Percentiles rank a stretch among this genome's conserved stretches.
Evolutionary conservation across 2,797 vertebrate species (phyloP).

Genomic region (Acipenser transmontanus): DNA sequence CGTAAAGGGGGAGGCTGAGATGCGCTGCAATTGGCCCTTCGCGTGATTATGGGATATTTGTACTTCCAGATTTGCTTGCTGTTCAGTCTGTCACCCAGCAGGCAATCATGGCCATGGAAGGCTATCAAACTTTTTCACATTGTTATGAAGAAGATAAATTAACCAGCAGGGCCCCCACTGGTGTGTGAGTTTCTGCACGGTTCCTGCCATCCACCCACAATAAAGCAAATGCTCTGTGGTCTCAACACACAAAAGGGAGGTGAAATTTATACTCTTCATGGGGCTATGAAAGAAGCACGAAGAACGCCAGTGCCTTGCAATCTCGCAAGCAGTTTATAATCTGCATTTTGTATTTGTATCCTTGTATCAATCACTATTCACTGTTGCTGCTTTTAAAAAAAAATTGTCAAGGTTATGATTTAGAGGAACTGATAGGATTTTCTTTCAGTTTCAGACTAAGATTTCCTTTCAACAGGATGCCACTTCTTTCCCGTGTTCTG

Average conservation of each 20-base stretch:
- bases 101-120: slow-evolving; percentile 12
- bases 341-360: no score
- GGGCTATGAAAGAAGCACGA: slow-evolving; percentile 10
- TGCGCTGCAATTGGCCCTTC: slow-evolving; percentile 13
- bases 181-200: background rate
- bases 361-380: no score
- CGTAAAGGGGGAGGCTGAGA: slow-evolving; percentile 10
- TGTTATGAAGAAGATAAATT: slow-evolving; percentile 29
- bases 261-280: background rate
- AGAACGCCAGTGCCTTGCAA: background rate
- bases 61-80: slow-evolving; percentile 10
- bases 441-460: no score
- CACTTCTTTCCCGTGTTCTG: no score
- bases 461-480: no score
- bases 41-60: background rate
- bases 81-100: slow-evolving; percentile 14
- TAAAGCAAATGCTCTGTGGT: slow-evolving; percentile 14
- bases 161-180: slow-evolving; percentile 4
- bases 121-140: slow-evolving; percentile 4
- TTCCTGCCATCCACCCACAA: slow-evolving; percentile 6
- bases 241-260: slow-evolving; percentile 20
- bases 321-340: no score
- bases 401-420: no score
- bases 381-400: no score
- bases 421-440: no score